These are phyloP conservation scores for Heterochromis multidens DNA, from an alignment of 2,113 vertebrate species.

Conservation along the genomic window DNA sequence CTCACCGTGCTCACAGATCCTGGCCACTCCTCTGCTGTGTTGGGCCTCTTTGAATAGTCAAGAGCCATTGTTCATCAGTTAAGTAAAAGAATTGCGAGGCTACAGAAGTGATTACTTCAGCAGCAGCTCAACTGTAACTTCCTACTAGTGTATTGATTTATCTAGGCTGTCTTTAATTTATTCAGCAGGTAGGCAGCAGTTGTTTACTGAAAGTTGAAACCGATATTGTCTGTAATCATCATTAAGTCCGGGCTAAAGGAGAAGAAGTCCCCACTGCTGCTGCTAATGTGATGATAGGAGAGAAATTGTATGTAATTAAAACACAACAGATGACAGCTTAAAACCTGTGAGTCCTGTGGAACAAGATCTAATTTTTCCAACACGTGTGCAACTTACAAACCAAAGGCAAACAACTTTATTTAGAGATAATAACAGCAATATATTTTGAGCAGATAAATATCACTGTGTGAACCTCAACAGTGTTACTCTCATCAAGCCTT, in stretches of 20 bases:
- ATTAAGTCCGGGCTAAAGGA: conserved; percentile 53
- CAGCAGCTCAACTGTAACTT: conserved; percentile 27
- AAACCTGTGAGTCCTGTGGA: conserved; percentile 29
- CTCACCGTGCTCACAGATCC: not conserved
- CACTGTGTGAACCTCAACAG: not conserved
- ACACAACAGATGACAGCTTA: conserved; percentile 49
- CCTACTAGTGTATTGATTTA: conserved; percentile 31
- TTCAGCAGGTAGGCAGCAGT: conserved; percentile 21
- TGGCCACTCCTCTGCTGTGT: not conserved
- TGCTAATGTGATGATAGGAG: conserved; percentile 56
- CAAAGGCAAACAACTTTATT: not conserved
- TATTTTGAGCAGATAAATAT: not conserved
- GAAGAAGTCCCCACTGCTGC: conserved; percentile 30
- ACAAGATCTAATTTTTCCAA: conserved; percentile 17
- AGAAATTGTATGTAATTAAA: conserved; percentile 65
- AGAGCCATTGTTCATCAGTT: conserved; percentile 17
- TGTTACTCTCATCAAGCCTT: not conserved
- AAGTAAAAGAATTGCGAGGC: not conserved
- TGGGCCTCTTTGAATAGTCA: not conserved
- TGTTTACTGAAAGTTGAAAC: conserved; percentile 64
- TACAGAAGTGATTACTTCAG: not conserved
- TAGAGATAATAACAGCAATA: not conserved
- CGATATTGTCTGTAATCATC: conserved; percentile 65
- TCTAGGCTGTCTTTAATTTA: conserved; percentile 30
- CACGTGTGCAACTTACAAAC: not conserved